Evolutionary conservation across 1,140 invertebrate species (phyloP).

Genomic region (Dolichoris vasculosae): DNA sequence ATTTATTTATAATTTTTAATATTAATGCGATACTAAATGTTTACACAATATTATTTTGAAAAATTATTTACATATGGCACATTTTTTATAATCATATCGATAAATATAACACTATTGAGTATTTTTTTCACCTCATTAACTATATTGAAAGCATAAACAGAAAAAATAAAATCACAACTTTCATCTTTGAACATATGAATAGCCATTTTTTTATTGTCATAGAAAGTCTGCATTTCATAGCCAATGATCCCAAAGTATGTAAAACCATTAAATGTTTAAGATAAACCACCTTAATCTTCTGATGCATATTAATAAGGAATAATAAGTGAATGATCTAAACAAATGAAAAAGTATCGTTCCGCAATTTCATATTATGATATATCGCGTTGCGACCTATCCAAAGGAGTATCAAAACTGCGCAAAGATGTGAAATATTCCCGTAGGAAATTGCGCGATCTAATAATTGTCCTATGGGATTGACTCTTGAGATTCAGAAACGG

Average conservation of each 20-base stretch:
- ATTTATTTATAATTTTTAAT: too few species aligned
- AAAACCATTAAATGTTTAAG: constrained; percentile 16
- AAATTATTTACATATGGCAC: too few species aligned
- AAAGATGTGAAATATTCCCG: constrained; percentile 54
- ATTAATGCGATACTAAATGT: too few species aligned
- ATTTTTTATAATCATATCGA: neutral
- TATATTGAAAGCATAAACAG: neutral
- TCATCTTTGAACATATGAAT: constrained; percentile 26
- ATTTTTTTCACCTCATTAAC: neutral
- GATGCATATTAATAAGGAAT: constrained; percentile 50
- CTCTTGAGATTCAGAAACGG: constrained; percentile 55
- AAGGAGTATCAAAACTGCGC: constrained; percentile 24
- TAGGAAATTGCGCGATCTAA: constrained; percentile 70
- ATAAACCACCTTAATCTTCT: constrained; percentile 41
- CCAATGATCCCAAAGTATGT: constrained; percentile 42
- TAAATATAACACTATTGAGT: neutral
- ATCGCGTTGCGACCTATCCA: neutral
- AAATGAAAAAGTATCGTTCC: constrained; percentile 13
- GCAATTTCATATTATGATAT: neutral
- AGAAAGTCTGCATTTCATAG: constrained; percentile 18
- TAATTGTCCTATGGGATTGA: constrained; percentile 71
- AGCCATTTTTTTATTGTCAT: neutral
- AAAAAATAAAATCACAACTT: constrained; percentile 40
- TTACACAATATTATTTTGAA: too few species aligned
- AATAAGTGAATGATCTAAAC: neutral